Percentiles rank a stretch among this genome's conserved stretches.
Conservation (phyloP, 2,113 vertebrate genomes). For the Catagonus wagneri region DNA sequence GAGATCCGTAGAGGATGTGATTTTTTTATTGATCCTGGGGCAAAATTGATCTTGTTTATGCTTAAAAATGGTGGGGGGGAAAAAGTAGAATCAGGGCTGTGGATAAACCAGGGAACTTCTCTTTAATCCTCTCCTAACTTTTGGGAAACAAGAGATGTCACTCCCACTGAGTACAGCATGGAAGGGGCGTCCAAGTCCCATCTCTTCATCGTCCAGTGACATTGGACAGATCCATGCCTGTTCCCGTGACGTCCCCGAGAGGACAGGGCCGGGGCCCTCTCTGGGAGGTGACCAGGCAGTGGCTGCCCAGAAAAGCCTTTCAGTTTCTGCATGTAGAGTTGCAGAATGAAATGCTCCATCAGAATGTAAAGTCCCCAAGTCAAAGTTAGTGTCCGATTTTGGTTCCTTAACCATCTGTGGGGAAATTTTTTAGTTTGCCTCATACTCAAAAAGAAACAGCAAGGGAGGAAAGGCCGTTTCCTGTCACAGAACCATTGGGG, state of each 20-base stretch:
- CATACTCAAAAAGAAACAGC: conserved; percentile 78
- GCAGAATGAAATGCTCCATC: not conserved
- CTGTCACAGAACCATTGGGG: not conserved
- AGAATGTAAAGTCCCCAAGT: conserved; percentile 49
- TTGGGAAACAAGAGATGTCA: not conserved
- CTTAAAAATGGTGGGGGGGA: not conserved
- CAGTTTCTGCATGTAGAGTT: conserved; percentile 39
- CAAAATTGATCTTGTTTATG: not conserved
- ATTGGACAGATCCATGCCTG: not conserved
- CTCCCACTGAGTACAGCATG: too few species aligned
- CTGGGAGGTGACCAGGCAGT: not conserved
- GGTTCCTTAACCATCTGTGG: conserved; percentile 61
- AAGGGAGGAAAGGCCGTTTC: conserved; percentile 61
- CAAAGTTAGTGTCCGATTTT: not conserved
- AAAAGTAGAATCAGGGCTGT: not conserved
- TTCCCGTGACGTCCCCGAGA: not conserved
- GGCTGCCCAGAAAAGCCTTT: not conserved
- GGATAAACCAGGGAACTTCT: not conserved
- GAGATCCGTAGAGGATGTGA: not conserved
- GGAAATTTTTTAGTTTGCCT: conserved; percentile 73
- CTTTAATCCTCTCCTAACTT: not conserved
- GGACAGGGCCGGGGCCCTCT: not conserved
- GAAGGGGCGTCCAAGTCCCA: too few species aligned
- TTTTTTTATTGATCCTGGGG: not conserved
- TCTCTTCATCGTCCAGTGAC: not conserved